Evolutionary conservation across 1,140 invertebrate species (phyloP).

Genomic region (Fopius arisanus): DNA sequence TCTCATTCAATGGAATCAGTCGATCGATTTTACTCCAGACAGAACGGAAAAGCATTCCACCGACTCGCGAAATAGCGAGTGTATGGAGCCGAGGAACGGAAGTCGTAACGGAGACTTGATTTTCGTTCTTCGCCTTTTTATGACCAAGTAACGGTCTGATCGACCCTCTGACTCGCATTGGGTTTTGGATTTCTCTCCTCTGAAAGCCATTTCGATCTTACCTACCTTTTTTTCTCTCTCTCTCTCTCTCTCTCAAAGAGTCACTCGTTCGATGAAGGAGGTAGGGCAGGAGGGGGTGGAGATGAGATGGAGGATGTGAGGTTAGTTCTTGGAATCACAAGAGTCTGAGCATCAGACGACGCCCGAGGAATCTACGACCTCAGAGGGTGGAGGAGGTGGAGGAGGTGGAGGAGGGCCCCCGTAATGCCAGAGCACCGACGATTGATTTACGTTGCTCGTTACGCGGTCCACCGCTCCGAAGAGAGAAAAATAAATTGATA

Average conservation of each 20-base stretch:
- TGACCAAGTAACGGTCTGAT: constrained; percentile 1
- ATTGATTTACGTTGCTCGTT: constrained; percentile 67
- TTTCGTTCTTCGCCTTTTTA: constrained; percentile 2
- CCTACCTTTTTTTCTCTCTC: constrained; percentile 8
- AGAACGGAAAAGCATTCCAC: neutral
- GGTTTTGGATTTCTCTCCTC: neutral
- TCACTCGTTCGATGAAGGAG: neutral
- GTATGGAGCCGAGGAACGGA: neutral
- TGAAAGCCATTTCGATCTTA: neutral
- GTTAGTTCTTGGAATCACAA: constrained; percentile 11
- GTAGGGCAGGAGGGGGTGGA: neutral
- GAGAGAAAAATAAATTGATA: constrained; percentile 65
- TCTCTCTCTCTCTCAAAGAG: constrained; percentile 7
- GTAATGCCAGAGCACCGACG: constrained; percentile 56
- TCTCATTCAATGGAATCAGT: neutral
- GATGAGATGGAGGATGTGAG: constrained; percentile 6
- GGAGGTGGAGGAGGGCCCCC: constrained; percentile 36
- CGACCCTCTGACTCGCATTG: neutral
- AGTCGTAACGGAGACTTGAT: constrained; percentile 3
- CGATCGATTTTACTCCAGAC: neutral
- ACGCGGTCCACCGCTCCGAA: constrained; percentile 62
- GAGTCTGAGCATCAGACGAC: constrained; percentile 14
- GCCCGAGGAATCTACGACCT: constrained; percentile 9
- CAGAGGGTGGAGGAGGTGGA: constrained; percentile 14
- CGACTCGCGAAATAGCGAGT: neutral